phyloP scores from a whole-genome alignment of 2,797 vertebrate genomes.

The Cyclura pinguis region DNA sequence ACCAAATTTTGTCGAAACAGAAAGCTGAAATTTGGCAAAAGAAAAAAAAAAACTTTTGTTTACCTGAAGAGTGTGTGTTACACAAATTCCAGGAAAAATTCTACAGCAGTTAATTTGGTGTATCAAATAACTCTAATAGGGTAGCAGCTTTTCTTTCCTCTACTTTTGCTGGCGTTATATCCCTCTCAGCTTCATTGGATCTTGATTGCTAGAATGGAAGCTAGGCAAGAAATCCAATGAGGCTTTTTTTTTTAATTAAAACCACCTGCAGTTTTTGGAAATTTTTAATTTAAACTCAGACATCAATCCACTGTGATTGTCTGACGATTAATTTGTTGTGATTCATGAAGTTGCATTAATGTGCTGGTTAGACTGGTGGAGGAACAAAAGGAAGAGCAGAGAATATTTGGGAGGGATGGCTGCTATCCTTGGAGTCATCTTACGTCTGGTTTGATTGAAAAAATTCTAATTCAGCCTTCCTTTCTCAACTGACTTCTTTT shows the following conservation, averaged over 20 bases:
- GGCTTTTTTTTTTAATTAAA: not conserved
- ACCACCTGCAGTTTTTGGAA: constrained; percentile 1
- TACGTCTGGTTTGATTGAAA: not conserved
- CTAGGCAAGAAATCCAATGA: not conserved
- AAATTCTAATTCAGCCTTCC: not conserved
- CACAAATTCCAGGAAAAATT: not conserved
- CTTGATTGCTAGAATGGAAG: not conserved
- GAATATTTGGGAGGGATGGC: not conserved
- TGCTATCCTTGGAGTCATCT: not conserved
- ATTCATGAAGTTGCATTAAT: not conserved
- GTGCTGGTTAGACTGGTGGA: not conserved
- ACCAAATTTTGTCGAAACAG: too few species aligned
- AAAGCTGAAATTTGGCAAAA: too few species aligned
- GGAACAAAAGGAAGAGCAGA: not conserved
- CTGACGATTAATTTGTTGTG: not conserved
- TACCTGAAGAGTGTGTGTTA: not conserved
- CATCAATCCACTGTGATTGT: not conserved
- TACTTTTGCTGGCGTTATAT: not conserved
- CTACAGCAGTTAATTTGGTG: not conserved
- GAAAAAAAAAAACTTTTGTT: too few species aligned
- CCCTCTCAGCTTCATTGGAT: not conserved
- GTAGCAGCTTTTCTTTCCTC: not conserved
- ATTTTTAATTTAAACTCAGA: constrained; percentile 3
- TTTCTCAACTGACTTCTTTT: too few species aligned
- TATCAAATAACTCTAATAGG: not conserved